These are phyloP conservation scores for Lonchura striata DNA, from an alignment of 2,113 vertebrate species.

Conservation along the genomic window DNA sequence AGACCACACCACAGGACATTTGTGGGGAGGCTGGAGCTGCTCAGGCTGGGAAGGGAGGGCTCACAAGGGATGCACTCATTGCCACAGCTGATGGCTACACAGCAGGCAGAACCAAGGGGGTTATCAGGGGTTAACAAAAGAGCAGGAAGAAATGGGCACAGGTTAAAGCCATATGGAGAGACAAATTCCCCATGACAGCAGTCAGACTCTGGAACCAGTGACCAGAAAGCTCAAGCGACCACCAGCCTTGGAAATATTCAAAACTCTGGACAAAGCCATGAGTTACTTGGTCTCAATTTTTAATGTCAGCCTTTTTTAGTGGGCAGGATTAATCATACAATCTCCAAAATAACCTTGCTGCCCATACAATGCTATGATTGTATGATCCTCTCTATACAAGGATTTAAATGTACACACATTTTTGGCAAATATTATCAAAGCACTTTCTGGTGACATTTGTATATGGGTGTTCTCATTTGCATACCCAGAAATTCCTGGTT, in stretches of 20 bases:
- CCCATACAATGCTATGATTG: background rate
- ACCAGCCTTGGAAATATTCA: background rate
- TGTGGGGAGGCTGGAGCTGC: background rate
- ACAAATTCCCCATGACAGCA: background rate
- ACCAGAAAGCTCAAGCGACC: background rate
- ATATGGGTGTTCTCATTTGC: background rate
- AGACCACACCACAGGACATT: fast-evolving
- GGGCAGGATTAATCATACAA: background rate
- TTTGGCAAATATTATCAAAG: background rate
- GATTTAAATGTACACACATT: background rate
- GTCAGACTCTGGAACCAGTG: background rate
- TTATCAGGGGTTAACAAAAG: background rate
- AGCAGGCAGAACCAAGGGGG: background rate
- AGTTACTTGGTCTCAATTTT: background rate
- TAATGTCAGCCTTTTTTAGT: background rate
- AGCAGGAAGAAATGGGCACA: background rate
- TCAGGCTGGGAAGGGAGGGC: background rate
- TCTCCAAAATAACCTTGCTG: background rate
- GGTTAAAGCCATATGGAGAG: background rate
- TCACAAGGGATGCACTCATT: background rate
- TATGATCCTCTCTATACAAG: background rate
- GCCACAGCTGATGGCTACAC: background rate
- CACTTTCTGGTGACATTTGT: background rate
- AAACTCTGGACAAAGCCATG: background rate
- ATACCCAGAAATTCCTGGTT: background rate